phyloP scores from a whole-genome alignment of 2,888 invertebrate species.

The Pyralis farinalis region DNA sequence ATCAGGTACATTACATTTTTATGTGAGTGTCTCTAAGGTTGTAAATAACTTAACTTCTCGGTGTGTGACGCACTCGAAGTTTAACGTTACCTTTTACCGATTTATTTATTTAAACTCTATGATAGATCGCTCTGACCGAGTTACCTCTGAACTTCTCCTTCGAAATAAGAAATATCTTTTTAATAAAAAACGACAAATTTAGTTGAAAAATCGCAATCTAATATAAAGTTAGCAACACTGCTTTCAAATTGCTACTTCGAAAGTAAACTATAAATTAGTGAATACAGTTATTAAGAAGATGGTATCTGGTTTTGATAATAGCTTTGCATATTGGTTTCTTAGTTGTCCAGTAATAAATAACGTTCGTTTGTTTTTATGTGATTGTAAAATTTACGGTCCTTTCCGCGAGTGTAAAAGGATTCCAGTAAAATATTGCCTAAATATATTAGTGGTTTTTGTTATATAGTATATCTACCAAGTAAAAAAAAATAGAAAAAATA shows the following conservation, averaged over 20 bases:
- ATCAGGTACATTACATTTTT: slow-evolving; percentile 62
- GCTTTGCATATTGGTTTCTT: slow-evolving; percentile 2
- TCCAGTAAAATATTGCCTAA: not conserved
- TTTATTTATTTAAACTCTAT: slow-evolving; percentile 66
- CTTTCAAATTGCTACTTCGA: slow-evolving; percentile 11
- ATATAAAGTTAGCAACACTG: slow-evolving; percentile 5
- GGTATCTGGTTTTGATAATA: slow-evolving; percentile 8
- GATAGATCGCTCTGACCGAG: slow-evolving; percentile 47
- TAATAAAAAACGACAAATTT: too few species aligned
- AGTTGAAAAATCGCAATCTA: not conserved
- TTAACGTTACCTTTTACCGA: slow-evolving; percentile 65
- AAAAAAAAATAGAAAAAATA: too few species aligned
- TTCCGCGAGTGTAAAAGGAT: not conserved
- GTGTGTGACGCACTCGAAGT: slow-evolving; percentile 39
- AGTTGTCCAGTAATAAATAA: slow-evolving; percentile 4
- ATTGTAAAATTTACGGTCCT: not conserved
- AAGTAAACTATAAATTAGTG: slow-evolving; percentile 3
- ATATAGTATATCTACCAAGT: too few species aligned
- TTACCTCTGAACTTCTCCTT: slow-evolving; percentile 28
- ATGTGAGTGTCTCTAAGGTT: slow-evolving; percentile 61
- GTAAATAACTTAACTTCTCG: slow-evolving; percentile 62
- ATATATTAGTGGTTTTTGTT: too few species aligned
- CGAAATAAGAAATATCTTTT: slow-evolving; percentile 13
- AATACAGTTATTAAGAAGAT: slow-evolving; percentile 7
- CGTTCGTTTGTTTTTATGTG: slow-evolving; percentile 8